Evolutionary conservation across 1,140 invertebrate genomes (phyloP), one percentile per base, ranked within the genome.

Genomic region (Sinella curviseta): DNA sequence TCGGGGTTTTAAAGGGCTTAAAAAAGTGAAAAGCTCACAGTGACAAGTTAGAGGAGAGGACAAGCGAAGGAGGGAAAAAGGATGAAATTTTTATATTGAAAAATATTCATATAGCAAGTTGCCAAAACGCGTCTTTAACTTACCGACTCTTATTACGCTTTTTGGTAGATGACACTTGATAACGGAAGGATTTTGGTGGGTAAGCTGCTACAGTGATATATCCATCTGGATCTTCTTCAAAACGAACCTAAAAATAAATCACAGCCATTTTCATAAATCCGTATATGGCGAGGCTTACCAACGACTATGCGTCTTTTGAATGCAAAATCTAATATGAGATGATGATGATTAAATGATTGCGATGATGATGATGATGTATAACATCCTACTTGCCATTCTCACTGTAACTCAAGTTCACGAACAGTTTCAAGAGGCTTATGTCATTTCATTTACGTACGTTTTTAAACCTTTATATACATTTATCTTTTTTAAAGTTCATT

Each of bases 121-220:
- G 57, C 57, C 57, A 60, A 60, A 87, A 86, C 54, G 85, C 84
- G 79, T 87, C 87, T 88, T 78, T 77, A 84, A 76, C 78, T 67
- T 74, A 84, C 83, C 78, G 65, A 39, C 74, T 75, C 34, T 75
- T 75, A 30, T 48, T 75, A 36, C 33, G 34, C 35, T 75, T 36
- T 34, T 75, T 75, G 14, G 2, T 48, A 36, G 34, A 54, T 48
- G 35, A 48, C 39, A 54, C 35, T 39, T 39, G 54, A 78, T 67
- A 77, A 28, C 74, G n/a, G n/a, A 80, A 77, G 24, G 73, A 39
- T 82, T 83, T 75, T 75, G 87, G 84, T 74, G 86, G 85, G 81
- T 85, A 85, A 77, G 88, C 87, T 76, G 86, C 84, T 54, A 89
- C 82, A 77, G 86, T 88, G 36, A 89, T 84, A 83, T 88, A 88